phyloP scores from a whole-genome alignment of 2,888 invertebrate genomes.

The Drosophila mimica region DNA sequence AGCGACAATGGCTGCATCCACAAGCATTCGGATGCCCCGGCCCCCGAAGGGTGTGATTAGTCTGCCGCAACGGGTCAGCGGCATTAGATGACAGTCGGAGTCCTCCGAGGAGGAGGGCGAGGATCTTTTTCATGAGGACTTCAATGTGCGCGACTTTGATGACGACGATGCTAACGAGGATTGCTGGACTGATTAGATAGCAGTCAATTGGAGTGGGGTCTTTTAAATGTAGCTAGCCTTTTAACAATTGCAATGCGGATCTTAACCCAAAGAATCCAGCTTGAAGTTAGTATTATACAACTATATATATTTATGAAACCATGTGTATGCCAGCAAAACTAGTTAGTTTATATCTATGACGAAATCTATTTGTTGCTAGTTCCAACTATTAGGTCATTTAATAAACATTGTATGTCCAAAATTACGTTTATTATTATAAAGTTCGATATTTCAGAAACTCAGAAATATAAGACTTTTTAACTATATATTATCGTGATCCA shows the following conservation, averaged over 20 bases:
- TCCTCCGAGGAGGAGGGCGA: constrained; percentile 84
- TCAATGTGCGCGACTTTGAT: constrained; percentile 81
- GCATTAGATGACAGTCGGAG: constrained; percentile 85
- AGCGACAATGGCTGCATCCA: constrained; percentile 58
- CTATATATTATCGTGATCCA: constrained; percentile 32
- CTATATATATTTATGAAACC: constrained; percentile 17
- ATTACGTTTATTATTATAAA: neutral
- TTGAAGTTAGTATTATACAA: constrained; percentile 55
- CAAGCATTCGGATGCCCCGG: constrained; percentile 83
- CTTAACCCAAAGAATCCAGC: constrained; percentile 17
- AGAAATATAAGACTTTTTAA: neutral
- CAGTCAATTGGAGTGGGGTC: constrained; percentile 20
- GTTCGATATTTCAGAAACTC: too few species aligned
- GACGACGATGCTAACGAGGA: constrained; percentile 76
- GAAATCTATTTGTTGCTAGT: constrained; percentile 44
- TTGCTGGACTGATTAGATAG: constrained; percentile 79
- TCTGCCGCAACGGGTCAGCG: constrained; percentile 77
- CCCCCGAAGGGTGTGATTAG: constrained; percentile 81
- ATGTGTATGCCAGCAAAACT: constrained; percentile 37
- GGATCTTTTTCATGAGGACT: constrained; percentile 83
- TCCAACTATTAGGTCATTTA: constrained; percentile 26
- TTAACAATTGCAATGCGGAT: constrained; percentile 31
- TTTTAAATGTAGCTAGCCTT: constrained; percentile 55
- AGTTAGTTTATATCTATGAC: constrained; percentile 41
- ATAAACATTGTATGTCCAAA: constrained; percentile 30